Conservation (phyloP, 2,113 vertebrate genomes). For the Psilopsiagon aymara region DNA sequence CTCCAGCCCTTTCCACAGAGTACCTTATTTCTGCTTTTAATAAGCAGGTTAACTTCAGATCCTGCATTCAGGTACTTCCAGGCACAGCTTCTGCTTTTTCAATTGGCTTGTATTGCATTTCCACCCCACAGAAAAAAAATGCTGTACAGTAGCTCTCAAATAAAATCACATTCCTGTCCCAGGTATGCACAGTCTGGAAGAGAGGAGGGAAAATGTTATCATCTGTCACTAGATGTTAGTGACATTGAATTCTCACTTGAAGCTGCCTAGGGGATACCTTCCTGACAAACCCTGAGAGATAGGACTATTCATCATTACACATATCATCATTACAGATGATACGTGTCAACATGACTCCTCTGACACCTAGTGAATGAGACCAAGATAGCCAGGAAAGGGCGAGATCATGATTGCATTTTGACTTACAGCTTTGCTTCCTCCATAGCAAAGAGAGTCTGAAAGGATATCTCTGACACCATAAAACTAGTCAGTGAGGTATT, state of each 20-base stretch:
- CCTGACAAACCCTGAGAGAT: background rate
- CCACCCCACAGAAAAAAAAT: background rate
- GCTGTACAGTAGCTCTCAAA: background rate
- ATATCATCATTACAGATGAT: background rate
- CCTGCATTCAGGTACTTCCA: background rate
- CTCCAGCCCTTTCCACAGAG: background rate
- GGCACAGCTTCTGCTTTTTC: background rate
- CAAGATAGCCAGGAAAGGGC: rapidly evolving
- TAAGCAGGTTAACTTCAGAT: background rate
- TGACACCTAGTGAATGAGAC: background rate
- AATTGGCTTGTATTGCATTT: rapidly evolving
- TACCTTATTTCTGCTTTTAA: background rate
- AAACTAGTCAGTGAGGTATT: background rate
- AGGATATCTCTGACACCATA: background rate
- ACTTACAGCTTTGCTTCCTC: background rate
- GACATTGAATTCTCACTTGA: background rate
- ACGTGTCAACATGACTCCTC: background rate
- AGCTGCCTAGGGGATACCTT: background rate
- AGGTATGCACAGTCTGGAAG: background rate
- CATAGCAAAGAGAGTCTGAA: background rate
- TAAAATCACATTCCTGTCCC: background rate
- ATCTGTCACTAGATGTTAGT: background rate
- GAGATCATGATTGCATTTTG: background rate
- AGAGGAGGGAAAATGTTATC: background rate
- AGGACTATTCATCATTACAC: background rate